phyloP scores from a whole-genome alignment of 1,140 invertebrate genomes.

The Drosophila bipectinata region DNA sequence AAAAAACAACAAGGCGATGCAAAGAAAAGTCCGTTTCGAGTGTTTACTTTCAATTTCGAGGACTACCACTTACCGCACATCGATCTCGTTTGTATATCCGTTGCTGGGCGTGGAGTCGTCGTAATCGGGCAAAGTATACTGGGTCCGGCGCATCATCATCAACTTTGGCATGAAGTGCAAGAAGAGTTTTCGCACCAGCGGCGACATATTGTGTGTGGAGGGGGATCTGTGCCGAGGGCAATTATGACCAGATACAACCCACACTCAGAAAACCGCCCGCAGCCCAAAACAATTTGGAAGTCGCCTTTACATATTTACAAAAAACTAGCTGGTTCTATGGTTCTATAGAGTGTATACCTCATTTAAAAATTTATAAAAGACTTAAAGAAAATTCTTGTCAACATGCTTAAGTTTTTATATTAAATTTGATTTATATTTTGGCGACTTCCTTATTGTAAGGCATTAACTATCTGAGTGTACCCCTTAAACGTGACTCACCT shows the following conservation, averaged over 20 bases:
- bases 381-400: too few species aligned
- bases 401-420: too few species aligned
- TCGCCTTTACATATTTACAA: conserved; percentile 3
- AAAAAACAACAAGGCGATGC: conserved; percentile 10
- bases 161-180: conserved; percentile 94
- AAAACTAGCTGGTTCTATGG: too few species aligned
- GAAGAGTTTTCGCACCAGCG: conserved; percentile 94
- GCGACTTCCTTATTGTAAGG: not conserved
- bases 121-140: conserved; percentile 92
- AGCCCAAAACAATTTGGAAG: not conserved
- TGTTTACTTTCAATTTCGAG: conserved; percentile 37
- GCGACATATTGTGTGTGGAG: conserved; percentile 97
- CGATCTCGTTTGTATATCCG: conserved; percentile 90
- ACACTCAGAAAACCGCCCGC: not conserved
- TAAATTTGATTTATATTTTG: not conserved
- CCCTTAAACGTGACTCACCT: conserved; percentile 88
- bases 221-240: conserved; percentile 89
- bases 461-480: not conserved
- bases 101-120: conserved; percentile 90
- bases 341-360: too few species aligned
- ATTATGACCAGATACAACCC: conserved; percentile 22
- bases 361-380: too few species aligned
- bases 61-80: conserved; percentile 87
- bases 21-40: conserved; percentile 11
- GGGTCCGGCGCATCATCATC: conserved; percentile 94